Base-by-base conservation (phyloP, 1,140 invertebrate species). In the Plutomurus gul region DNA sequence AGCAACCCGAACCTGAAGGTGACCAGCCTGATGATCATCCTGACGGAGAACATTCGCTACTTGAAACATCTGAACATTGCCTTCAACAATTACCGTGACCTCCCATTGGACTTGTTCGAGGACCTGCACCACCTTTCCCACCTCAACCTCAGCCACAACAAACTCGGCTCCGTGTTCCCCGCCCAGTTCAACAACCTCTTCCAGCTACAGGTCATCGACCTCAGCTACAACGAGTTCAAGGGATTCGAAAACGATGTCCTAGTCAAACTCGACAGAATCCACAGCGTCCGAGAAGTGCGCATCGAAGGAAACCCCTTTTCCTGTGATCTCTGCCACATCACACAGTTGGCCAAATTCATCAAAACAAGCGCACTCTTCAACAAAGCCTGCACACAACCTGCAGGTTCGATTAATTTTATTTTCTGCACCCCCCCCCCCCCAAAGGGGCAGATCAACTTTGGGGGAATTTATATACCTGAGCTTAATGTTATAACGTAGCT, bases 301-400 rank as follows among this genome's bases (percentile, higher is more conserved):
- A 43, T 84, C 18, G 71, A 79, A 30, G 81, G 76, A 51, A 84
- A 84, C 43, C 75, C 77, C 13, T 84, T 74, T 51, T 11, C 73
- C 0, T 84, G 83, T 33, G 83, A 84, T 33, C 47, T 82, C 1
- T 84, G 83, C 47, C 47, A 82, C 33, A 82, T 84, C 33, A 79
- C 81, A 18, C 33, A 74, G 0, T 46, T 84, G 8, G 20, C 81
- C 0, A 76, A 56, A 22, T 84, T 81, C 77, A 43, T 82, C 36
- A 81, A 80, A 39, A 1, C 51, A 18, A 78, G 30, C 30, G 74
- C 60, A n/a, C 46, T 77, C 1, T 84, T 82, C 60, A 37, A 71
- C 0, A 79, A 82, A 33, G 83, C 76, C 8, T 84, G 83, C 46
- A 47, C n/a, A 20, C 37, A 79, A 33, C 56, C 79, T 5, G 43